A percentile compares a stretch with the other conserved stretches of the same genome.
These are phyloP conservation scores for Troilus luridus DNA, from an alignment of 2,888 invertebrate species.

Conservation along the genomic window DNA sequence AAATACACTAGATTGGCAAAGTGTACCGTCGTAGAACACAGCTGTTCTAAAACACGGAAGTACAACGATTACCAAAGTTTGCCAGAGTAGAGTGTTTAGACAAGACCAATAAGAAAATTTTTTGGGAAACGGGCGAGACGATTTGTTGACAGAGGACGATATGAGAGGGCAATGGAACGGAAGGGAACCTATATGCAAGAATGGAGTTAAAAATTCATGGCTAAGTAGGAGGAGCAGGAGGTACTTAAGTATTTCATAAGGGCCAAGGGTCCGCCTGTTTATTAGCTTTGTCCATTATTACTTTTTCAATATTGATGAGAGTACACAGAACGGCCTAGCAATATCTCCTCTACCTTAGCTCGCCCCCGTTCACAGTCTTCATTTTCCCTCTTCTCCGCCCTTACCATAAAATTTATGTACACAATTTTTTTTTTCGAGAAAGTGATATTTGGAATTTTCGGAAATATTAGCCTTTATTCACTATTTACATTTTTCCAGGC, in stretches of 20 bases:
- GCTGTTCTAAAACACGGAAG: not conserved
- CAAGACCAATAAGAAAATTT: constrained; percentile 14
- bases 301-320: constrained; percentile 65
- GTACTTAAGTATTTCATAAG: constrained; percentile 59
- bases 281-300: constrained; percentile 61
- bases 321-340: constrained; percentile 58
- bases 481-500: no score
- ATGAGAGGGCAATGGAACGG: constrained; percentile 16
- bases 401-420: not conserved
- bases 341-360: constrained; percentile 54
- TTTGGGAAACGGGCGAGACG: not conserved
- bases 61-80: not conserved
- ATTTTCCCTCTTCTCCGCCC: constrained; percentile 21
- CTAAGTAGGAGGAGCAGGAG: constrained; percentile 47
- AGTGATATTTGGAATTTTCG: not conserved
- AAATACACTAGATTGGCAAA: no score
- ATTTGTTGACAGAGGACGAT: constrained; percentile 43
- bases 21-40: not conserved
- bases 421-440: not conserved
- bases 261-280: constrained; percentile 43
- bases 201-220: constrained; percentile 53
- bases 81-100: not conserved
- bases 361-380: not conserved
- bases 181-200: constrained; percentile 51
- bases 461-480: no score